These are phyloP conservation scores for Acrocyrtus sp. DNA, from an alignment of 2,888 invertebrate genomes.

Conservation along the genomic window DNA sequence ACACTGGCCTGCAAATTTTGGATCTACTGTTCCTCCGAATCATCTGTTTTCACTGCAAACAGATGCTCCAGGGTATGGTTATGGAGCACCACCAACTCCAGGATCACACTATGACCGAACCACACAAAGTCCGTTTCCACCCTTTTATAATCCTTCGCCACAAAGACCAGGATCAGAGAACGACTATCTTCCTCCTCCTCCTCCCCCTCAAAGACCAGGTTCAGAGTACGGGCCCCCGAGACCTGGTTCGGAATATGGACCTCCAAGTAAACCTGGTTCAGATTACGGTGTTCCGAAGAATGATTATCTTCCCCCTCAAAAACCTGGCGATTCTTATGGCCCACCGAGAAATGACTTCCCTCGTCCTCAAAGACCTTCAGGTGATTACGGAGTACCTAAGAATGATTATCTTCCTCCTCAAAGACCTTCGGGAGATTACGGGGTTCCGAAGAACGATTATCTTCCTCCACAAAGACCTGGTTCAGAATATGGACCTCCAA, in stretches of 20 bases:
- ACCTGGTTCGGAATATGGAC: not conserved
- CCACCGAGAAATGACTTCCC: conserved; percentile 1
- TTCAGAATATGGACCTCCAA: conserved; percentile 23
- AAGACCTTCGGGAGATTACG: not conserved
- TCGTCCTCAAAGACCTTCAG: not conserved
- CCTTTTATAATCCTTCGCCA: conserved; percentile 21
- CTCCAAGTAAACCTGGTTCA: not conserved
- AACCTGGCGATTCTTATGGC: conserved; percentile 3
- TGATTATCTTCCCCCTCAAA: conserved; percentile 16
- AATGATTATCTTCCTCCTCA: conserved; percentile 43
- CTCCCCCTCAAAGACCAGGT: conserved; percentile 4
- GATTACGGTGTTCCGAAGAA: not conserved
- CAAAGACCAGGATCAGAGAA: not conserved
- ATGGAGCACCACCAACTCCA: not conserved
- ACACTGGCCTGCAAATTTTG: conserved; percentile 46
- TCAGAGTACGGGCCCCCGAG: conserved; percentile 1
- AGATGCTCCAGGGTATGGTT: conserved; percentile 2
- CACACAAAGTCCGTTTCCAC: conserved; percentile 2
- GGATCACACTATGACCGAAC: conserved; percentile 21
- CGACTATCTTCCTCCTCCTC: conserved; percentile 4
- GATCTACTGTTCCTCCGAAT: conserved; percentile 20
- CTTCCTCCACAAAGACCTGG: conserved; percentile 15
- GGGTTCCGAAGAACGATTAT: conserved; percentile 24
- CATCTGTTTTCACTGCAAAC: conserved; percentile 21
- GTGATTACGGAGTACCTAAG: not conserved